phyloP scores from a whole-genome alignment of 2,797 vertebrate genomes.

The Catharus ustulatus region DNA sequence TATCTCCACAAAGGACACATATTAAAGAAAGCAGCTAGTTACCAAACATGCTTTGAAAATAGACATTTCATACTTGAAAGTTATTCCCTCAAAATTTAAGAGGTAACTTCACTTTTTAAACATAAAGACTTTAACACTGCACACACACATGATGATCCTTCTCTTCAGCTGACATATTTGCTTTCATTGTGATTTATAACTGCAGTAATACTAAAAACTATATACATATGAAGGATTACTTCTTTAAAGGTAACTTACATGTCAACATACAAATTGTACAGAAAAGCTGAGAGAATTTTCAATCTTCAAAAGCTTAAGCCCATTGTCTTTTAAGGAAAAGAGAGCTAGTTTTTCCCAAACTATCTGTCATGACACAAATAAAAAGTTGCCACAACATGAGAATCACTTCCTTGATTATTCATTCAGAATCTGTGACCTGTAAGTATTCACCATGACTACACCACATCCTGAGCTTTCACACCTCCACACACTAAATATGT shows the following conservation, averaged over 20 bases:
- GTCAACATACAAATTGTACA: neutral
- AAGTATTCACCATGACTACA: neutral
- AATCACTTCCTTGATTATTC: neutral
- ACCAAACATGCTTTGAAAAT: neutral
- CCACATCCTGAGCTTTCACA: neutral
- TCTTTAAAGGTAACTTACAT: neutral
- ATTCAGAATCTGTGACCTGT: neutral
- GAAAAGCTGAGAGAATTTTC: neutral
- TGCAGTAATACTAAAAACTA: neutral
- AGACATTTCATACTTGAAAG: neutral
- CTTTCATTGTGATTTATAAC: neutral
- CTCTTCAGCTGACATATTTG: neutral
- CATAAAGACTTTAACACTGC: neutral
- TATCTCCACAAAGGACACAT: neutral
- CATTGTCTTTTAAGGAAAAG: neutral
- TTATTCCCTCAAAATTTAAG: neutral
- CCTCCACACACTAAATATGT: neutral
- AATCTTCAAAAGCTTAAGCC: neutral
- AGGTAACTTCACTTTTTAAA: neutral
- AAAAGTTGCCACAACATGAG: neutral
- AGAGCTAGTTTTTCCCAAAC: neutral
- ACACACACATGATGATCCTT: fast-evolving
- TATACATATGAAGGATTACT: neutral
- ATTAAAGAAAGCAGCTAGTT: neutral
- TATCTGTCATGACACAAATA: neutral